Evolutionary conservation across 1,140 invertebrate genomes (phyloP).

Genomic region (Cryptotermes secundus): DNA sequence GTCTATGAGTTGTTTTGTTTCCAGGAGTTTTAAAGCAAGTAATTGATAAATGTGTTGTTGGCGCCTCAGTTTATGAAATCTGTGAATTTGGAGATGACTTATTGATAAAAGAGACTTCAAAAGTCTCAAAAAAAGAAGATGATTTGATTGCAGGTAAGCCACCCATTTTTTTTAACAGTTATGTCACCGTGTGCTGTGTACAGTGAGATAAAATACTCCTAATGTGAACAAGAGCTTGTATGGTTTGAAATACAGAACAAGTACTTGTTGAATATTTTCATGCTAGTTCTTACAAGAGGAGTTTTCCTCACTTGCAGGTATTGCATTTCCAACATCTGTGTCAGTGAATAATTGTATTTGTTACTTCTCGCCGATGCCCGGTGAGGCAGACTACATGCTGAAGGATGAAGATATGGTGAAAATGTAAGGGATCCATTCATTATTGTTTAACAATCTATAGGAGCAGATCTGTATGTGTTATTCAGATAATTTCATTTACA

Average conservation of each 20-base stretch:
- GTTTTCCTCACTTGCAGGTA: slow-evolving; percentile 54
- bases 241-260: too few species aligned
- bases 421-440: slow-evolving; percentile 89
- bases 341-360: slow-evolving; percentile 99
- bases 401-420: slow-evolving; percentile 96
- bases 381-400: slow-evolving; percentile 84
- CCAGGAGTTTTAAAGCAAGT: slow-evolving; percentile 89
- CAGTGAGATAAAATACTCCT: too few species aligned
- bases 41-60: slow-evolving; percentile 82
- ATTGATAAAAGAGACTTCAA: slow-evolving; percentile 88
- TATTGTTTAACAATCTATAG: too few species aligned
- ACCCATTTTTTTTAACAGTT: background rate
- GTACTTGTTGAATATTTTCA: too few species aligned
- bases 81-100: slow-evolving; percentile 91
- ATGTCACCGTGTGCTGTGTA: too few species aligned
- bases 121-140: slow-evolving; percentile 98
- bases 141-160: slow-evolving; percentile 86
- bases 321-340: slow-evolving; percentile 98
- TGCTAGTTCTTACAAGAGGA: too few species aligned
- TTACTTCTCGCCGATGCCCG: slow-evolving; percentile 94
- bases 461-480: too few species aligned
- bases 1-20: slow-evolving; percentile 44
- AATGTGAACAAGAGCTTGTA: too few species aligned
- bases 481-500: too few species aligned
- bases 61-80: slow-evolving; percentile 85